Evolutionary conservation across 2,797 vertebrate genomes (phyloP).

Genomic region (Pteronotus mesoamericanus): DNA sequence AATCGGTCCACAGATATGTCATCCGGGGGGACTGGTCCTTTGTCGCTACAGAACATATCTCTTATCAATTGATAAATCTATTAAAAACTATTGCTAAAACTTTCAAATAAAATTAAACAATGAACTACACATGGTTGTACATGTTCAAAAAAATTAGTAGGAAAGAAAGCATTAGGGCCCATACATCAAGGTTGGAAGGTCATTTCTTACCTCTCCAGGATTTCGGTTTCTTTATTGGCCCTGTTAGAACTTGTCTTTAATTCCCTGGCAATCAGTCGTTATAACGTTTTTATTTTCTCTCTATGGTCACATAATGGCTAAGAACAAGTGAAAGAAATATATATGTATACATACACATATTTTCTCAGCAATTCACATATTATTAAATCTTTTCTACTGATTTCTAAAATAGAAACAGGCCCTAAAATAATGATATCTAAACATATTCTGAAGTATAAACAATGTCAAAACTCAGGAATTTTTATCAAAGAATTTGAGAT

Average conservation of each 20-base stretch:
- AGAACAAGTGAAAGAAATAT: neutral
- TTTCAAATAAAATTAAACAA: neutral
- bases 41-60: neutral
- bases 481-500: constrained; percentile 7
- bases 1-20: neutral
- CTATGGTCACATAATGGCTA: neutral
- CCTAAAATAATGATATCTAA: neutral
- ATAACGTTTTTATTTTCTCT: neutral
- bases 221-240: neutral
- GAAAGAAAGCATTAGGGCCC: neutral
- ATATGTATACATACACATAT: neutral
- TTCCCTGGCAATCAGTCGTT: neutral
- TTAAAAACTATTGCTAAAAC: neutral
- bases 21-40: neutral
- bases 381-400: neutral
- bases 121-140: neutral
- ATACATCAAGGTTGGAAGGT: neutral
- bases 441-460: neutral
- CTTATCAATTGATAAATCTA: neutral
- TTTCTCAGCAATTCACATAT: neutral
- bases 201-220: neutral
- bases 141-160: neutral
- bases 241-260: neutral
- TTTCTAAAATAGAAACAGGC: neutral
- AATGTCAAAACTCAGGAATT: neutral